Percentiles rank a stretch among this genome's conserved stretches.
Conservation (phyloP, 1,140 invertebrate species). For the Ostrea edulis region DNA sequence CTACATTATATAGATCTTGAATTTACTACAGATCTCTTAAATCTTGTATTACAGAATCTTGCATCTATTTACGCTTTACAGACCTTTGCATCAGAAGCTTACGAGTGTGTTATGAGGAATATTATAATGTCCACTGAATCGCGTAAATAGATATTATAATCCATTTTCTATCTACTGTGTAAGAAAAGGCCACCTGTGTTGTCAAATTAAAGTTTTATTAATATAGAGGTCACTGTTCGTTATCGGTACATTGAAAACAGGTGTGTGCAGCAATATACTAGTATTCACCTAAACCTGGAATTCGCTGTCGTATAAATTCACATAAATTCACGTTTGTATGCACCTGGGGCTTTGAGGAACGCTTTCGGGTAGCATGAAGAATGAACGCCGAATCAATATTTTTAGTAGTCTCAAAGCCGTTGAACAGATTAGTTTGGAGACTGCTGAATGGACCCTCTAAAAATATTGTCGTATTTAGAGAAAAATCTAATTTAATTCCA, state of each 20-base stretch:
- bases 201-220: not conserved
- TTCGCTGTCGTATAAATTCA: not conserved
- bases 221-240: not conserved
- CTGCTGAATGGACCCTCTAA: not conserved
- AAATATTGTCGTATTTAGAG: slow-evolving; percentile 7
- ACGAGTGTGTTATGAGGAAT: too few species aligned
- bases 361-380: too few species aligned
- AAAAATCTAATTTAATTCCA: slow-evolving; percentile 15
- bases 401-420: not conserved
- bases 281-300: not conserved
- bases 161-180: not conserved
- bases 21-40: too few species aligned
- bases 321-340: not conserved
- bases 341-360: not conserved
- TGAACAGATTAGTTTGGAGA: not conserved
- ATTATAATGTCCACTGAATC: too few species aligned
- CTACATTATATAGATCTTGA: too few species aligned
- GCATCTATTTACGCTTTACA: too few species aligned
- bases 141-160: too few species aligned
- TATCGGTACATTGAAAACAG: not conserved
- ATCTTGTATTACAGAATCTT: too few species aligned
- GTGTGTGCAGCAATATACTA: not conserved
- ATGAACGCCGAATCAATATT: not conserved
- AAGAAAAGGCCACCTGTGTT: not conserved
- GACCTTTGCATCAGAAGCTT: too few species aligned